Evolutionary conservation across 2,888 invertebrate genomes (phyloP).

Genomic region (Xiphydria camelus): DNA sequence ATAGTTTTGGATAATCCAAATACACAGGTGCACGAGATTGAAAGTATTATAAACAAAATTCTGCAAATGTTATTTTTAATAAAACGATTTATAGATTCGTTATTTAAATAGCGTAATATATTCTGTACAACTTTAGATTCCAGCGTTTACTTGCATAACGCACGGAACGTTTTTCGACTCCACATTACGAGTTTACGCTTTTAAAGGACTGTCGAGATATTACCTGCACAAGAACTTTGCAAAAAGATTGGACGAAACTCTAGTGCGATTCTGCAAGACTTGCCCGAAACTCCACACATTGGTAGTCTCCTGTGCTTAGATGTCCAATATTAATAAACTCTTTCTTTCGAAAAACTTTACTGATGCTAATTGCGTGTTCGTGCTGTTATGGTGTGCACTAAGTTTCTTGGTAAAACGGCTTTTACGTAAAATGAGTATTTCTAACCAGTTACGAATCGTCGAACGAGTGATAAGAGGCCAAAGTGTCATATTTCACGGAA

Average conservation of each 20-base stretch:
- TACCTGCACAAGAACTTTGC: constrained; percentile 69
- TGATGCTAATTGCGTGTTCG: constrained; percentile 14
- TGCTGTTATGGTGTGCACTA: constrained; percentile 24
- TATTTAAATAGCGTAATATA: not conserved
- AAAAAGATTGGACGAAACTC: constrained; percentile 70
- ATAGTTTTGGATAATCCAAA: constrained; percentile 50
- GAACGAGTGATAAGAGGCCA: too few species aligned
- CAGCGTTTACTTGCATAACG: constrained; percentile 35
- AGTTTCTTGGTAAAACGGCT: not conserved
- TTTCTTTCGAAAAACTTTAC: constrained; percentile 10
- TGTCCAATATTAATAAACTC: constrained; percentile 12
- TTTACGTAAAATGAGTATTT: not conserved
- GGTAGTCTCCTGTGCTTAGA: constrained; percentile 58
- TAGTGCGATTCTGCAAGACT: constrained; percentile 69
- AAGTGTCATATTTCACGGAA: too few species aligned
- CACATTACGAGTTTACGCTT: constrained; percentile 69
- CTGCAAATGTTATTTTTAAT: not conserved
- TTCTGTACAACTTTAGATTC: constrained; percentile 32
- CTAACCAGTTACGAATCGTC: not conserved
- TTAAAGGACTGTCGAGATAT: constrained; percentile 70
- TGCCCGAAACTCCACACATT: constrained; percentile 71
- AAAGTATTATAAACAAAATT: too few species aligned
- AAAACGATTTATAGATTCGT: not conserved
- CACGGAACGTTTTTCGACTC: constrained; percentile 48
- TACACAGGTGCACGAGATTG: constrained; percentile 34